These are phyloP conservation scores for Drosophila sp. DNA, from an alignment of 1,140 invertebrate species.

Conservation along the genomic window DNA sequence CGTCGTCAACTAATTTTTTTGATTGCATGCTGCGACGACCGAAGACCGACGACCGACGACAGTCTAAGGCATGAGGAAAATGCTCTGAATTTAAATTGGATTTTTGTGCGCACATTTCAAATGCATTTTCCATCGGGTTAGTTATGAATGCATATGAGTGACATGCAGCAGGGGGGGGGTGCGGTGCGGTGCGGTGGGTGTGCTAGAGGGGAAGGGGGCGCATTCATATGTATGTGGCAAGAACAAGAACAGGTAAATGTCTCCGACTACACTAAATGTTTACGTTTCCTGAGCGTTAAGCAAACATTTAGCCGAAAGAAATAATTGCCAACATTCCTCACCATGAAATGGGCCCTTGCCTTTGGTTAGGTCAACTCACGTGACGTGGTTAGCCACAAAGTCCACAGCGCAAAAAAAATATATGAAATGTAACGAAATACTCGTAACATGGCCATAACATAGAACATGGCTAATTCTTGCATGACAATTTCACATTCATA, in stretches of 20 bases:
- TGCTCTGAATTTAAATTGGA: constrained; percentile 81
- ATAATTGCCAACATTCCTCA: constrained; percentile 71
- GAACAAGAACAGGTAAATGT: constrained; percentile 24
- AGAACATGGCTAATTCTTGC: constrained; percentile 83
- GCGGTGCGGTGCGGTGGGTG: neutral
- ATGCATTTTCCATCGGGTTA: constrained; percentile 76
- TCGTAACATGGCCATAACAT: constrained; percentile 69
- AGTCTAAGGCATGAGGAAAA: constrained; percentile 38
- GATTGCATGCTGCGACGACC: constrained; percentile 70
- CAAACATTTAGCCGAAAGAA: constrained; percentile 73
- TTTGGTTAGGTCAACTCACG: constrained; percentile 54
- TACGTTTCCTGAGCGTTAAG: constrained; percentile 74
- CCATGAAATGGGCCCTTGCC: constrained; percentile 54
- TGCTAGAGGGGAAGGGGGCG: neutral
- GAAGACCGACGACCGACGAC: neutral
- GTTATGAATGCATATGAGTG: constrained; percentile 79
- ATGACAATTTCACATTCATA: constrained; percentile 83
- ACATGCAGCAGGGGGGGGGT: neutral
- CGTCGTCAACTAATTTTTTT: constrained; percentile 79
- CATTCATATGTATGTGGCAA: neutral
- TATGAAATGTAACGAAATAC: constrained; percentile 70
- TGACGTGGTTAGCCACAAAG: constrained; percentile 67
- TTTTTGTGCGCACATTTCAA: constrained; percentile 77
- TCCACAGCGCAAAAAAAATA: constrained; percentile 31
- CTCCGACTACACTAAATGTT: constrained; percentile 71